A percentile compares a stretch with the other conserved stretches of the same genome.
These are phyloP conservation scores for Physocephala rufipes DNA, from an alignment of 2,888 invertebrate species.

Conservation along the genomic window DNA sequence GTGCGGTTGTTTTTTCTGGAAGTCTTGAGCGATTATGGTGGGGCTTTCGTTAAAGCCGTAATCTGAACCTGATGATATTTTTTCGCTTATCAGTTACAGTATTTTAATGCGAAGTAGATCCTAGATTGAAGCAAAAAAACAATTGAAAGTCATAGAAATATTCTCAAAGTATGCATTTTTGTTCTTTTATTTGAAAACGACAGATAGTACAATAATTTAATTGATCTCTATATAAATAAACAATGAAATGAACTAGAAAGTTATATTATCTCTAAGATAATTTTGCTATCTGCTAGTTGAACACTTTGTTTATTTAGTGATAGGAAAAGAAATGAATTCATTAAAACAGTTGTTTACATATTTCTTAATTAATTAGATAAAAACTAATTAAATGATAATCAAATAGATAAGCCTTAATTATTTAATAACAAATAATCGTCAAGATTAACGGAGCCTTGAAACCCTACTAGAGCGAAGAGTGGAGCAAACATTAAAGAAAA, in stretches of 20 bases:
- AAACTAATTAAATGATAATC: not conserved
- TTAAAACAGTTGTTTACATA: constrained; percentile 1
- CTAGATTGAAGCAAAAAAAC: constrained; percentile 4
- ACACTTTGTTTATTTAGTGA: too few species aligned
- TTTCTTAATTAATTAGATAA: constrained; percentile 2
- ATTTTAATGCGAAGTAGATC: constrained; percentile 1
- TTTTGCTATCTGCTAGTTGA: not conserved
- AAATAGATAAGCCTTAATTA: not conserved
- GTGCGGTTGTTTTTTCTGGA: constrained; percentile 13
- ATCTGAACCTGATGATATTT: constrained; percentile 25
- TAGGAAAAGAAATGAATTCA: not conserved
- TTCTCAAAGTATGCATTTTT: too few species aligned
- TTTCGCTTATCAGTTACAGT: constrained; percentile 16
- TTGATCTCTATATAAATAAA: too few species aligned
- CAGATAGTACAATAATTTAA: not conserved
- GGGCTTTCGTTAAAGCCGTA: not conserved
- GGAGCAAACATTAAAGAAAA: too few species aligned
- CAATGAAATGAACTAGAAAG: too few species aligned
- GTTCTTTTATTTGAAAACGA: not conserved
- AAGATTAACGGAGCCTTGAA: too few species aligned
- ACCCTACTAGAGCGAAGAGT: too few species aligned
- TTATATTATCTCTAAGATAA: not conserved
- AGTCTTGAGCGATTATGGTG: constrained; percentile 9
- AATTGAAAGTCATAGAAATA: not conserved
- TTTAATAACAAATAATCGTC: too few species aligned